Percentiles rank a stretch among this genome's conserved stretches.
Conservation (phyloP, 2,888 invertebrate species). For the Eupithecia tripunctaria region DNA sequence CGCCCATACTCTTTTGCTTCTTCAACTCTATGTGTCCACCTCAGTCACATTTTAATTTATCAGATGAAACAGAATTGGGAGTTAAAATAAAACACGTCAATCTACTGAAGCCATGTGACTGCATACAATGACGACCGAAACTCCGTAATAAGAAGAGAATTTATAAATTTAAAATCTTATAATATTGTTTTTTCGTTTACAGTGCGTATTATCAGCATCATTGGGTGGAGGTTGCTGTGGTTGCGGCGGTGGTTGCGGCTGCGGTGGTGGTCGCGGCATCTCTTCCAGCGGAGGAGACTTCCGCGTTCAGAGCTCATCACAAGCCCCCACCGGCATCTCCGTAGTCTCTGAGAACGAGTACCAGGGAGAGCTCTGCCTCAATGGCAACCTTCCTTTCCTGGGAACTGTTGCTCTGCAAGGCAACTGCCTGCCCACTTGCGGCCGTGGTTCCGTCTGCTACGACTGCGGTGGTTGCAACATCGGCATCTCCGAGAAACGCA, state of each 20-base stretch:
- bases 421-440: constrained; percentile 48
- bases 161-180: neutral
- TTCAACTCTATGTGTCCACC: no score
- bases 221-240: constrained; percentile 24
- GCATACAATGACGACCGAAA: no score
- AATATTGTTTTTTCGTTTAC: neutral
- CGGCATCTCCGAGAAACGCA: constrained; percentile 32
- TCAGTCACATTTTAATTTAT: no score
- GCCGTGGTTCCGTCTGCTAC: constrained; percentile 48
- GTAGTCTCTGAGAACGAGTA: constrained; percentile 57
- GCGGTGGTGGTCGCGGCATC: constrained; percentile 43
- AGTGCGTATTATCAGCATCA: neutral
- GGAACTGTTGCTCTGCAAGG: constrained; percentile 57
- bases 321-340: constrained; percentile 53
- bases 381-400: constrained; percentile 58
- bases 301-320: constrained; percentile 52
- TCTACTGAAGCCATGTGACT: no score
- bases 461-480: constrained; percentile 48
- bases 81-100: no score
- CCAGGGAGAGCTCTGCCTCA: constrained; percentile 51
- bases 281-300: constrained; percentile 45
- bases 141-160: no score
- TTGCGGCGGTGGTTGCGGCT: constrained; percentile 45
- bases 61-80: no score
- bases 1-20: no score